phyloP scores from a whole-genome alignment of 2,113 vertebrate genomes.

The Proterorhinus semilunaris region DNA sequence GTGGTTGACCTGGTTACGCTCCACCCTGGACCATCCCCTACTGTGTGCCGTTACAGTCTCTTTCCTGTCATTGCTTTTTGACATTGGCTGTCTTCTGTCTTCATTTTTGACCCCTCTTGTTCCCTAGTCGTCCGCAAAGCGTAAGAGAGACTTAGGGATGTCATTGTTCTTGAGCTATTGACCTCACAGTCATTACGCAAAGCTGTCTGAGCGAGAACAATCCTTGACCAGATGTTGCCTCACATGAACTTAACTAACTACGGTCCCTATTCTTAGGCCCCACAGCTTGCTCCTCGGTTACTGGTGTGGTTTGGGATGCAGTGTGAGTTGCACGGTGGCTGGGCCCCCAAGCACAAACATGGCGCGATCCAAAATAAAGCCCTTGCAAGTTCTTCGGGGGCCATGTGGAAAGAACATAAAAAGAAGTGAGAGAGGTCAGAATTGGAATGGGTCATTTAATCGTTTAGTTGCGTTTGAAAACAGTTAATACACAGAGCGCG shows the following conservation, averaged over 20 bases:
- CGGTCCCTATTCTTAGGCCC: constrained; percentile 52
- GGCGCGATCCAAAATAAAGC: constrained; percentile 77
- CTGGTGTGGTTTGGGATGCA: constrained; percentile 62
- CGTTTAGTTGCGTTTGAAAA: constrained; percentile 50
- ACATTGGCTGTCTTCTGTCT: constrained; percentile 2
- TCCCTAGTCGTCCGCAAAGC: constrained; percentile 8
- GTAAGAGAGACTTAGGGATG: neutral
- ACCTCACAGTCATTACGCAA: constrained; percentile 4
- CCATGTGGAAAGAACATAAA: constrained; percentile 81
- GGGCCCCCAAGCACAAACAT: constrained; percentile 73
- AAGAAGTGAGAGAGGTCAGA: constrained; percentile 70
- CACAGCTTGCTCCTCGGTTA: constrained; percentile 45
- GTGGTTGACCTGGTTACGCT: constrained; percentile 53
- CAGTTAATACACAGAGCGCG: constrained; percentile 33
- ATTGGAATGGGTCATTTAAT: constrained; percentile 72
- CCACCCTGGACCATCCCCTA: constrained; percentile 34
- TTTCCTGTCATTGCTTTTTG: constrained; percentile 41
- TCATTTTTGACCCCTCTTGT: constrained; percentile 19
- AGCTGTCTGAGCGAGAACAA: constrained; percentile 11
- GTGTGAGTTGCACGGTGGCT: constrained; percentile 54
- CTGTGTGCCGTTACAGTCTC: constrained; percentile 53
- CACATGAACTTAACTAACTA: constrained; percentile 58
- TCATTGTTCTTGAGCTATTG: constrained; percentile 16
- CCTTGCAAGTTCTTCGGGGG: constrained; percentile 69
- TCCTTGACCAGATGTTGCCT: constrained; percentile 41